A percentile compares a stretch with the other conserved stretches of the same genome.
These are phyloP conservation scores for Xerus inauris DNA, from an alignment of 2,113 vertebrate species.

Conservation along the genomic window DNA sequence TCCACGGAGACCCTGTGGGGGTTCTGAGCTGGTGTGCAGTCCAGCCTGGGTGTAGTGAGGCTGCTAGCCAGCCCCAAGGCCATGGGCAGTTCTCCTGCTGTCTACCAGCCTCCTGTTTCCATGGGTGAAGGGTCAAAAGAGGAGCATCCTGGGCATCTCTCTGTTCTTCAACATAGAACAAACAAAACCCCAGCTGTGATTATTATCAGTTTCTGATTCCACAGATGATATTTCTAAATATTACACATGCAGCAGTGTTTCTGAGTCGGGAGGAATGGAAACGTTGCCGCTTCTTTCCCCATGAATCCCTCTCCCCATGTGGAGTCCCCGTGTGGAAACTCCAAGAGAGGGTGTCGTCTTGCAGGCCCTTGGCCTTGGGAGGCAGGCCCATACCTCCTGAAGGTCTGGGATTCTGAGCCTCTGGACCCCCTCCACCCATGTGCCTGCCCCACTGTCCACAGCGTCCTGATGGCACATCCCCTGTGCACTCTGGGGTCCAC, in stretches of 20 bases:
- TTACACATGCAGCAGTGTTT: accelerated
- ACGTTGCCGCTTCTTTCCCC: not conserved
- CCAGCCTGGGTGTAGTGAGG: no score
- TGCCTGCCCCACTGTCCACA: accelerated
- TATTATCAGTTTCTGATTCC: not conserved
- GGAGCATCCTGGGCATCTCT: not conserved
- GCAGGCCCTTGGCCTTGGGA: accelerated
- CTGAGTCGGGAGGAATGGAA: not conserved
- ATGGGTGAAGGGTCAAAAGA: accelerated
- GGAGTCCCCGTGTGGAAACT: not conserved
- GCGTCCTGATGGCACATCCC: not conserved
- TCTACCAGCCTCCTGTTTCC: accelerated
- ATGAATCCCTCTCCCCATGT: accelerated
- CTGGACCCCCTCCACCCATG: accelerated
- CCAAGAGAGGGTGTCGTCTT: accelerated
- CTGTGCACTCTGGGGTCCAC: accelerated
- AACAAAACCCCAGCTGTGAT: not conserved
- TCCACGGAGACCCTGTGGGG: accelerated
- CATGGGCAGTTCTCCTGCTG: accelerated
- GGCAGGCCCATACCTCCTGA: accelerated
- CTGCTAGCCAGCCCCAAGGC: no score
- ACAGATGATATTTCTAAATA: accelerated
- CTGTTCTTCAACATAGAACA: not conserved
- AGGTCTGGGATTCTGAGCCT: accelerated
- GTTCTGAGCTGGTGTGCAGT: not conserved